phyloP scores from a whole-genome alignment of 2,888 invertebrate species.

The Chloroclystis v-ata region DNA sequence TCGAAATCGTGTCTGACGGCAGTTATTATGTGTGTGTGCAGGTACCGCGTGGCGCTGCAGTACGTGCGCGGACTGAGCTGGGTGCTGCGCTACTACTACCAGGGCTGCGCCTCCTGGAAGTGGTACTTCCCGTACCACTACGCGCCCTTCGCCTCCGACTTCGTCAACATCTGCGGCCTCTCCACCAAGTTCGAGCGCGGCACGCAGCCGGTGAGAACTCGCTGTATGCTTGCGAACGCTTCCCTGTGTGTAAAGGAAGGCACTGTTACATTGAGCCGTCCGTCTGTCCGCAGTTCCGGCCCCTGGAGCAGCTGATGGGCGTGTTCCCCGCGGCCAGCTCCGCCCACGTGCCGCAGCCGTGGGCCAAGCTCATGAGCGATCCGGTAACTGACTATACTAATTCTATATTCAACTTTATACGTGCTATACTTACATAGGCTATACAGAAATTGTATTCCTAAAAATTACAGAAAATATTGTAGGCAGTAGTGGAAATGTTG shows the following conservation, averaged over 20 bases:
- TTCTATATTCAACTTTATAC: too few species aligned
- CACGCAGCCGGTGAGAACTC: slow-evolving; percentile 91
- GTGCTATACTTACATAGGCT: too few species aligned
- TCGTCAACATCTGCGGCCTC: slow-evolving; percentile 91
- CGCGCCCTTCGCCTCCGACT: slow-evolving; percentile 99
- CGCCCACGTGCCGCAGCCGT: slow-evolving; percentile 94
- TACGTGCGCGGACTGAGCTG: slow-evolving; percentile 98
- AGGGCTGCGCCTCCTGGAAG: slow-evolving; percentile 99
- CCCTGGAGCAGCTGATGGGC: slow-evolving; percentile 99
- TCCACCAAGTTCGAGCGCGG: slow-evolving; percentile 92
- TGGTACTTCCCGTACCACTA: slow-evolving; percentile 99
- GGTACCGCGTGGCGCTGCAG: slow-evolving; percentile 92
- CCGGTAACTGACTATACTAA: too few species aligned
- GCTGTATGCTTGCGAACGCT: too few species aligned
- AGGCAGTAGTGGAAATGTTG: too few species aligned
- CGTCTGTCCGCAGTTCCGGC: slow-evolving; percentile 86
- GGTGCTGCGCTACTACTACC: slow-evolving; percentile 99
- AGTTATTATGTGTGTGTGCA: slow-evolving; percentile 31
- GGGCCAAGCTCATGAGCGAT: slow-evolving; percentile 95
- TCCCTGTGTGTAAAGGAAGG: too few species aligned
- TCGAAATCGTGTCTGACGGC: too few species aligned
- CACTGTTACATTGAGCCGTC: too few species aligned
- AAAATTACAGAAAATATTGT: too few species aligned
- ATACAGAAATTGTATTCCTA: too few species aligned
- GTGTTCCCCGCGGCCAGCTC: slow-evolving; percentile 99